These are phyloP conservation scores for Agelastica alni DNA, from an alignment of 2,888 invertebrate genomes.

Conservation along the genomic window DNA sequence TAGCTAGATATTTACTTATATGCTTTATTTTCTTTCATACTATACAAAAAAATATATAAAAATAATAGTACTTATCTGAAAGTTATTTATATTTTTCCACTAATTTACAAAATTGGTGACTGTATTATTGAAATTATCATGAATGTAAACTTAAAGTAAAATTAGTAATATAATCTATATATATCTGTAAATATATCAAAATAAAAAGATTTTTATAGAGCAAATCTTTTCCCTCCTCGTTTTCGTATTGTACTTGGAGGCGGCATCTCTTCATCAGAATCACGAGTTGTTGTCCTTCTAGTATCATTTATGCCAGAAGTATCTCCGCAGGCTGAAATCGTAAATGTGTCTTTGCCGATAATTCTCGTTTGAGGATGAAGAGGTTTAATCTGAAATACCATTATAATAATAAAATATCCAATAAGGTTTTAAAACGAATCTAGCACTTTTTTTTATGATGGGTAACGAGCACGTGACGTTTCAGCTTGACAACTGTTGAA, in stretches of 20 bases:
- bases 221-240: slow-evolving; percentile 18
- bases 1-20: no score
- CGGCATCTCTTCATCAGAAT: slow-evolving; percentile 28
- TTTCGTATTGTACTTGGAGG: slow-evolving; percentile 11
- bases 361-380: slow-evolving; percentile 37
- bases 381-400: slow-evolving; percentile 38
- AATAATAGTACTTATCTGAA: no score
- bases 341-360: slow-evolving; percentile 33
- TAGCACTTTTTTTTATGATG: neutral
- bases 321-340: slow-evolving; percentile 17
- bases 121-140: no score
- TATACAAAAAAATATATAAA: no score
- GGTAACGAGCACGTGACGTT: neutral
- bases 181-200: no score
- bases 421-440: neutral
- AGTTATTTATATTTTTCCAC: no score
- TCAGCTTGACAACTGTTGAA: neutral
- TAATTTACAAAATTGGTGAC: no score
- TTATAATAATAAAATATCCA: neutral
- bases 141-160: no score
- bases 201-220: slow-evolving; percentile 5
- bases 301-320: slow-evolving; percentile 28
- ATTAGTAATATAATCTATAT: no score
- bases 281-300: slow-evolving; percentile 11
- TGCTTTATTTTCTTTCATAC: no score